A percentile compares a stretch with the other conserved stretches of the same genome.
Conservation (phyloP, 2,888 invertebrate genomes). For the Dynastes grantii region DNA sequence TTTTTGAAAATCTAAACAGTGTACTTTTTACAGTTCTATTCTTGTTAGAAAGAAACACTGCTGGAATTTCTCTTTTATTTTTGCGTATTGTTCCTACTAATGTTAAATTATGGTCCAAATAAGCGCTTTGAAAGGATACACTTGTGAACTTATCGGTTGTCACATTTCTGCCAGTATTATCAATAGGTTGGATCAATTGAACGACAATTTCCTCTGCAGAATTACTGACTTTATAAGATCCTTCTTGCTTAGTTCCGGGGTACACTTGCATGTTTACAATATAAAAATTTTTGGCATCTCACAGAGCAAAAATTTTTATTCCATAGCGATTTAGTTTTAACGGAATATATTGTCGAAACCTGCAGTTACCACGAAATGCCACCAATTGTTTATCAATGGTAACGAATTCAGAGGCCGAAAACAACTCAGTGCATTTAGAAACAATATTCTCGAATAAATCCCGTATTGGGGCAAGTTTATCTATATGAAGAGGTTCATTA, state of each 20-base stretch:
- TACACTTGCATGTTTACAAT: constrained; percentile 2
- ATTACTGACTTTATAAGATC: not conserved
- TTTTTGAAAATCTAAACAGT: not conserved
- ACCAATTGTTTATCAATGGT: constrained; percentile 4
- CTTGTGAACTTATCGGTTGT: constrained; percentile 12
- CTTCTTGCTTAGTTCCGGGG: not conserved
- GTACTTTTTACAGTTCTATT: constrained; percentile 49
- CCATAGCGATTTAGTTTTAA: constrained; percentile 5
- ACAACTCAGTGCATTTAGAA: not conserved
- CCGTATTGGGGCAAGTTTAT: constrained; percentile 22
- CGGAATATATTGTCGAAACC: not conserved
- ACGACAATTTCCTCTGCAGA: not conserved
- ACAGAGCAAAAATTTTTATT: not conserved
- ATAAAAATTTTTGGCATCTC: constrained; percentile 4
- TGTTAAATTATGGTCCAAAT: no score
- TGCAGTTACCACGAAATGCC: not conserved
- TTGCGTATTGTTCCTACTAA: no score
- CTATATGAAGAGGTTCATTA: not conserved
- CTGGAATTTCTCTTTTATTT: no score
- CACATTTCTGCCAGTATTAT: no score
- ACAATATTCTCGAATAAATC: not conserved
- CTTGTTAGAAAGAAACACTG: constrained; percentile 32
- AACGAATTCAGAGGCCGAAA: not conserved
- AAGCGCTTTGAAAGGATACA: no score
- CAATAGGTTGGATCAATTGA: not conserved